Percentiles rank a stretch among this genome's conserved stretches.
These are phyloP conservation scores for Hylomyscus alleni DNA, from an alignment of 2,797 vertebrate species.

Conservation along the genomic window DNA sequence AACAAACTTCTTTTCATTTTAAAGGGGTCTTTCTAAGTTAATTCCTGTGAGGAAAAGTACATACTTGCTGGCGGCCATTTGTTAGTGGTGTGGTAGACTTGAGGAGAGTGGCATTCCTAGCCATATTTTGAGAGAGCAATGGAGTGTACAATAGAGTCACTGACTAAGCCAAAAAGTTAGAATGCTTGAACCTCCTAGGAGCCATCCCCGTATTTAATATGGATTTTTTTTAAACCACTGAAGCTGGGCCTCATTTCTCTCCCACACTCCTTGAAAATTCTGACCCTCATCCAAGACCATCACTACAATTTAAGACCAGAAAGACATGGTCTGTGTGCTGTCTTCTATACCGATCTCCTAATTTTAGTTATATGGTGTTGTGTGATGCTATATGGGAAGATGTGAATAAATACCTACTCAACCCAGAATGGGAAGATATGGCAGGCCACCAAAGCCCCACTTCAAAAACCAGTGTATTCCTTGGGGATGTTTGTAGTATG, in stretches of 20 bases:
- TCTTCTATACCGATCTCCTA: not conserved
- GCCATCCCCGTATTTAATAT: slow-evolving; percentile 60
- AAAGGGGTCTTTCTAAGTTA: not conserved
- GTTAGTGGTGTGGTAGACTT: not conserved
- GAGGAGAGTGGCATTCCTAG: not conserved
- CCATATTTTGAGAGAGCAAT: slow-evolving; percentile 17
- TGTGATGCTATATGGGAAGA: not conserved
- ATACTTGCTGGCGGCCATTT: slow-evolving; percentile 18
- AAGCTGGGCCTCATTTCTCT: slow-evolving; percentile 66
- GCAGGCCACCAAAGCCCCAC: not conserved
- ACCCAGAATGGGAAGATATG: not conserved
- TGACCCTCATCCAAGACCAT: slow-evolving; percentile 28
- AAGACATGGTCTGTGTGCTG: slow-evolving; percentile 1
- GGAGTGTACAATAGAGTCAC: slow-evolving; percentile 13
- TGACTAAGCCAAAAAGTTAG: slow-evolving; percentile 64
- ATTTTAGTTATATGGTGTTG: not conserved
- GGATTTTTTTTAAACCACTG: slow-evolving; percentile 79
- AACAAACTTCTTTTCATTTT: slow-evolving; percentile 29
- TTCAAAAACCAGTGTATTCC: not conserved
- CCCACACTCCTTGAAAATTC: slow-evolving; percentile 64
- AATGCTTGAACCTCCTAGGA: slow-evolving; percentile 47
- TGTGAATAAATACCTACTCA: not conserved
- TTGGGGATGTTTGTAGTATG: not conserved
- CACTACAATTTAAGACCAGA: not conserved
- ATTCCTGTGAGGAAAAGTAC: not conserved